These are phyloP conservation scores for Ochropacha duplaris DNA, from an alignment of 2,888 invertebrate species.

Conservation along the genomic window DNA sequence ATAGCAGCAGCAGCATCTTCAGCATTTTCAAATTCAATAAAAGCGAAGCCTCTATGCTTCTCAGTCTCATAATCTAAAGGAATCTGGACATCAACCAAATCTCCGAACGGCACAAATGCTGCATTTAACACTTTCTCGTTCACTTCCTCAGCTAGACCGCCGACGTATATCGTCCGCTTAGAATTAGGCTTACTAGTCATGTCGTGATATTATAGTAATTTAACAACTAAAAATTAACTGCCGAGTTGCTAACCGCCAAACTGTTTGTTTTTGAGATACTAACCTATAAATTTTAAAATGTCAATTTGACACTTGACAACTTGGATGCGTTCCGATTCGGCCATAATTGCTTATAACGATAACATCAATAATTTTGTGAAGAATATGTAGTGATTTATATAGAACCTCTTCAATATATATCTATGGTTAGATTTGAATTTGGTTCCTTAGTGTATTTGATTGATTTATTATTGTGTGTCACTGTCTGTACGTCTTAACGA, in stretches of 20 bases:
- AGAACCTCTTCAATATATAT: no score
- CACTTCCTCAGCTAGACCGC: slow-evolving; percentile 96
- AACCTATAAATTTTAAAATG: not conserved
- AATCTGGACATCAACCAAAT: slow-evolving; percentile 98
- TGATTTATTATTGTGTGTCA: no score
- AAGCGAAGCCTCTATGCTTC: slow-evolving; percentile 99
- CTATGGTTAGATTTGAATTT: no score
- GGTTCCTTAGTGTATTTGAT: no score
- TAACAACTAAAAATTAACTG: not conserved
- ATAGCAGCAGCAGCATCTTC: slow-evolving; percentile 99
- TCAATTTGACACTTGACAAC: not conserved
- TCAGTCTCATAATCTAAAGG: slow-evolving; percentile 99
- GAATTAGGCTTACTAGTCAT: slow-evolving; percentile 85
- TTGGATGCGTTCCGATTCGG: no score
- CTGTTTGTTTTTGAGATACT: not conserved
- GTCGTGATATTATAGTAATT: not conserved
- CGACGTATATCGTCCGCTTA: slow-evolving; percentile 92
- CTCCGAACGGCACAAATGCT: slow-evolving; percentile 99
- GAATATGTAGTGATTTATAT: no score
- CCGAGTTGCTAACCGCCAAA: not conserved
- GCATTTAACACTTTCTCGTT: slow-evolving; percentile 97
- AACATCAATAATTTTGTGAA: no score
- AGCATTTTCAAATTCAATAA: slow-evolving; percentile 98
- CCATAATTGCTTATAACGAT: no score
- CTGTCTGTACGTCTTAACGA: no score